Evolutionary conservation across 2,113 vertebrate genomes (phyloP), one percentile per base, ranked within the genome.

Genomic region (Pterocles gutturalis): DNA sequence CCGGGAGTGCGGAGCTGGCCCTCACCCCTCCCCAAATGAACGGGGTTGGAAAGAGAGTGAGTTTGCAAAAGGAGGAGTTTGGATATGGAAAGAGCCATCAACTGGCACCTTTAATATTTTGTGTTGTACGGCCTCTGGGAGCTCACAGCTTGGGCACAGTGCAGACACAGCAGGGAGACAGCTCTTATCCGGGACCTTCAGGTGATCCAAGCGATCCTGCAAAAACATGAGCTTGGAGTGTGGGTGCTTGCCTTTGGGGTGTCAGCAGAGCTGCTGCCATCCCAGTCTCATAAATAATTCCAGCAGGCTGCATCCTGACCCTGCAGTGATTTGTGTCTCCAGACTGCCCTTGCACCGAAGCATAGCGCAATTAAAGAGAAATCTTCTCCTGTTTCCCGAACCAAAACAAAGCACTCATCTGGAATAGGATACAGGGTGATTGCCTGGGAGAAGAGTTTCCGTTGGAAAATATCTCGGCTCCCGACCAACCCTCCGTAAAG

Each of bases 381-480:
- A 36, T 53, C 53, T 78, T 60, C 62, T 87, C 57, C 15, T 25
- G 2, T 83, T 90, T 73, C 76, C 34, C 55, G 14, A 78, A 92
- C 3, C 24, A 36, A 67, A 58, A 4, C 60, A 22, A 64, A 53
- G 45, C 2, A 1, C 33, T 72, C 26, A 2, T 80, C 83, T 89
- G 93, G 71, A 89, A 85, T 17, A 26, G 0, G 2, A 49, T 26
- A 85, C 87, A 77, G 60, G 38, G 55, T 29, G 60, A 93, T 95
- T 91, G 83, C 58, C 83, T 86, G 78, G 77, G 92, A 95, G 92
- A 87, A 73, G 70, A 83, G 33, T 92, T 97, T 91, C 83, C 89
- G 55, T 17, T 89, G 94, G 94, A 79, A 93, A 94, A 48, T 53
- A 6, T 38, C 54, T 54, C 88, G 95, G 89, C 75, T 64, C 33